Evolutionary conservation across 2,797 vertebrate genomes (phyloP).

Genomic region (Sciurus carolinensis): DNA sequence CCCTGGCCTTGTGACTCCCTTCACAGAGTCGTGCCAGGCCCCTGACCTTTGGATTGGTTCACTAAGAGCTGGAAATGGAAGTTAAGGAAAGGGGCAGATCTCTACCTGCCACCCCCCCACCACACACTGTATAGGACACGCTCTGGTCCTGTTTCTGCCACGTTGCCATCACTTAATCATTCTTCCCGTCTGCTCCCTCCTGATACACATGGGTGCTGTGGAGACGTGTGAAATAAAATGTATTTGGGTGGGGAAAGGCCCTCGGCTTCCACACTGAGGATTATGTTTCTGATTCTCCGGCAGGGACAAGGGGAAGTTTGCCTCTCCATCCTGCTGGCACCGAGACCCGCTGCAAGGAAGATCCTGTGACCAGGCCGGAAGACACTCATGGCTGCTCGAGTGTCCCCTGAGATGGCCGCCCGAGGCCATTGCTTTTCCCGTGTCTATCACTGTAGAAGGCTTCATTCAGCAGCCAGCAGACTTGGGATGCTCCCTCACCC

Average conservation of each 20-base stretch:
- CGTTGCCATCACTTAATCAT: conserved; percentile 51
- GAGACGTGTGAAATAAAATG: neutral
- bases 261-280: neutral
- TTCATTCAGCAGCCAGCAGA: neutral
- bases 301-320: neutral
- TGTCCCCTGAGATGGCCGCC: neutral
- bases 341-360: neutral
- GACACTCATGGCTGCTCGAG: neutral
- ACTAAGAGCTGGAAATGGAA: neutral
- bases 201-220: neutral
- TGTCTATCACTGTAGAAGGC: neutral
- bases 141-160: neutral
- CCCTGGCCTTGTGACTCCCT: neutral
- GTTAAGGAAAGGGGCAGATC: neutral
- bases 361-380: neutral
- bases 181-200: conserved; percentile 48
- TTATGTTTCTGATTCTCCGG: neutral
- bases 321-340: neutral
- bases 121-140: neutral
- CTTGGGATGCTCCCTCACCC: neutral
- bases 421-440: too few relatives aligned
- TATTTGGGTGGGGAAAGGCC: neutral
- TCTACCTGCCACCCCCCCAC: neutral
- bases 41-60: neutral
- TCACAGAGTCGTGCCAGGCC: neutral